Evolutionary conservation across 2,113 vertebrate species (phyloP).

Genomic region (Ariopsis seemanni): DNA sequence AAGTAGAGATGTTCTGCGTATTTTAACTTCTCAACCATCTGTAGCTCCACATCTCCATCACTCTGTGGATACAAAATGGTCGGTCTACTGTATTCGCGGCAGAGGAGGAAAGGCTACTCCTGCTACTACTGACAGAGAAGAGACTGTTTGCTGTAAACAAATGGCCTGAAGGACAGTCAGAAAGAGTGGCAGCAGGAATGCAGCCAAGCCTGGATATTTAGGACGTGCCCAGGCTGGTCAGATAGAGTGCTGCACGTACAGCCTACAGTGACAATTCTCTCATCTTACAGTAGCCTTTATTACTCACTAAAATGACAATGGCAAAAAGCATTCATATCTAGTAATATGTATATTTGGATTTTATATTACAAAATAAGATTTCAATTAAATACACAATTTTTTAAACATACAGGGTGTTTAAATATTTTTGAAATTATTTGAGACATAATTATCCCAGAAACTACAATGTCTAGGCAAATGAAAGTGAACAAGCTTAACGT

Average conservation of each 20-base stretch:
- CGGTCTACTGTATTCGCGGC: slow-evolving; percentile 3
- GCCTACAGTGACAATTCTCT: neutral
- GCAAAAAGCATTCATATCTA: neutral
- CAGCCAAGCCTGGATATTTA: slow-evolving; percentile 46
- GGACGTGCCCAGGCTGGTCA: slow-evolving; percentile 42
- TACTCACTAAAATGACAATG: neutral
- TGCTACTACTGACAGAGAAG: slow-evolving; percentile 24
- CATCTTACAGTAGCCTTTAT: neutral
- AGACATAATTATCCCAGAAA: no score
- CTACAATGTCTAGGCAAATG: no score
- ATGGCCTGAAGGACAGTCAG: slow-evolving; percentile 33
- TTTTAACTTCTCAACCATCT: slow-evolving; percentile 28
- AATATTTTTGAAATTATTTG: no score
- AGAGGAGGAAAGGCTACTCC: slow-evolving; percentile 10
- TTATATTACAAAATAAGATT: neutral
- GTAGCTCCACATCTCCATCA: slow-evolving; percentile 1
- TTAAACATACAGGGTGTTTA: no score
- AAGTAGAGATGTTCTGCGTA: slow-evolving; percentile 43
- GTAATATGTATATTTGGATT: neutral
- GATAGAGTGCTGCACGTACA: slow-evolving; percentile 19
- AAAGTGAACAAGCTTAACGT: no score
- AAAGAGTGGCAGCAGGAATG: slow-evolving; percentile 37
- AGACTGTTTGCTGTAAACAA: slow-evolving; percentile 45
- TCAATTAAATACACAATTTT: neutral
- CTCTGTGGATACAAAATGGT: slow-evolving; percentile 1